Evolutionary conservation across 2,888 invertebrate species (phyloP), one percentile per base, ranked within the genome.

Genomic region (Formica aserva): DNA sequence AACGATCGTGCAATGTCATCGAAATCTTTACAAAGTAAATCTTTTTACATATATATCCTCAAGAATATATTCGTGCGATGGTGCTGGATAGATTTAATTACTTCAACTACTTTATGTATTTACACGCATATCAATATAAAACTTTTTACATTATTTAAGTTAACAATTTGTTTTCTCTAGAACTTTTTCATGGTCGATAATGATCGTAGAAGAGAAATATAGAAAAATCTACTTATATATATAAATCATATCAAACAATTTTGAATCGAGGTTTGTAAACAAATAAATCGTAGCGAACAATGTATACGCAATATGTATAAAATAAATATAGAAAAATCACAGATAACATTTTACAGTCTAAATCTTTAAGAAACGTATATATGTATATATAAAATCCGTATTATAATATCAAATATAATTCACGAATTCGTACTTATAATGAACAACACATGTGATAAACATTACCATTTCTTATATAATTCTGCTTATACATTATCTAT

Each of bases 91-190:
- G n/a, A 77, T 67, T 29, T 41, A 67, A 67, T 76, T 55, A 55
- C 9, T 67, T 77, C 65, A 15, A 41, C 22, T 66, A 22, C 11
- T 22, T 67, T 38, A 55, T 9, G 11, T 77, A 77, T 77, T 55
- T 77, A 66, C 52, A 77, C n/a, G 1, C 4, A 32, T 66, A 65
- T 77, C 55, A 38, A 55, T 77, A 77, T 77, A 77, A 77, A 77
- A 77, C 26, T 66, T 65, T 76, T 76, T 65, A 67, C 35, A 67
- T 67, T 67, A 77, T 77, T 41, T 52, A 76, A 66, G 5, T 45
- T 55, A 55, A 77, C 38, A 67, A 38, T 38, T 38, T 77, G 29
- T 41, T 55, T n/a, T 35, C 41, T 38, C 38, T 35, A 77, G 55
- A 77, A 67, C 38, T 55, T 15, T 55, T 35, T 77, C 55, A 66